Evolutionary conservation across 2,113 vertebrate genomes (phyloP).

Genomic region (Sapayoa aenigma): DNA sequence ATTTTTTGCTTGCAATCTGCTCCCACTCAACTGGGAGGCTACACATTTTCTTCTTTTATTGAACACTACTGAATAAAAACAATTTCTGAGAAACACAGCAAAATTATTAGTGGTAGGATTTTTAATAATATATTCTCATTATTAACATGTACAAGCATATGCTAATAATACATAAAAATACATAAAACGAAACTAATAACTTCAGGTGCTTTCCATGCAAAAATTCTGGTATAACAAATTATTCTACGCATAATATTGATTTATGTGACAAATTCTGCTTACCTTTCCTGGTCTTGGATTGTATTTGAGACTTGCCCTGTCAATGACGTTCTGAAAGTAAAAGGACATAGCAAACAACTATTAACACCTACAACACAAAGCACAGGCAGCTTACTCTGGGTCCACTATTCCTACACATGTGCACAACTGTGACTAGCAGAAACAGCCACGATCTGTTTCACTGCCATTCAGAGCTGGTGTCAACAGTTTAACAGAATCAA

Average conservation of each 20-base stretch:
- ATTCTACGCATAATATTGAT: not conserved
- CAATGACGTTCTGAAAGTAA: constrained; percentile 72
- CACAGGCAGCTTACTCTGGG: not conserved
- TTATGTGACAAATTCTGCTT: not conserved
- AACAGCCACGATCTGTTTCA: not conserved
- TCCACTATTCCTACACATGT: not conserved
- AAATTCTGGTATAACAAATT: not conserved
- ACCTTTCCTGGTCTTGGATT: constrained; percentile 83
- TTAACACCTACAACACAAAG: not conserved
- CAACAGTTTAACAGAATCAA: not conserved
- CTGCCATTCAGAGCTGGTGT: not conserved
- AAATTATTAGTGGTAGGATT: not conserved
- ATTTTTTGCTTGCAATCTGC: not conserved
- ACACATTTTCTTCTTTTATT: not conserved
- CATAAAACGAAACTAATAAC: not conserved
- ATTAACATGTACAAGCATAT: not conserved
- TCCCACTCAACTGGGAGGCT: not conserved
- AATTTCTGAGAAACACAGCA: not conserved
- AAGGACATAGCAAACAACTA: constrained; percentile 19
- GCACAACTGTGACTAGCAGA: not conserved
- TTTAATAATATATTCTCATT: not conserved
- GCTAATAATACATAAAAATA: not conserved
- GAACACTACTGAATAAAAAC: not conserved
- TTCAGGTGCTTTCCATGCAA: not conserved
- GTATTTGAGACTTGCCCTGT: constrained; percentile 64